phyloP scores from a whole-genome alignment of 2,113 vertebrate species.

The Nyctereutes procyonoides region DNA sequence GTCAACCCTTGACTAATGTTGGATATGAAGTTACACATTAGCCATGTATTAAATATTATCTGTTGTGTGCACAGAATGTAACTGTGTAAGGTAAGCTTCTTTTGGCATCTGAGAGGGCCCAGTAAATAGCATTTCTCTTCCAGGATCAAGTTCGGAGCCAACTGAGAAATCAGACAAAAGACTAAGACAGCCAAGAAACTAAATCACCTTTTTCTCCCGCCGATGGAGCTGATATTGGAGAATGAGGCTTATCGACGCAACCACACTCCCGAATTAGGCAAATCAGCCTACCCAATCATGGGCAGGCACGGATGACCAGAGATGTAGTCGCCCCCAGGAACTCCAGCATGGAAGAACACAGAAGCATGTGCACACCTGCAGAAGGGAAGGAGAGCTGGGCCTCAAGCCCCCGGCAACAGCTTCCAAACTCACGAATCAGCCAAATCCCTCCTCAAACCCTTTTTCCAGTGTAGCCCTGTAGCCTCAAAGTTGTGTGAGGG shows the following conservation, averaged over 20 bases:
- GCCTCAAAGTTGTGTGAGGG: background rate
- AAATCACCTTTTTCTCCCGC: background rate
- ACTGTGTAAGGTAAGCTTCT: background rate
- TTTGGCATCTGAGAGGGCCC: background rate
- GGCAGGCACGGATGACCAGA: background rate
- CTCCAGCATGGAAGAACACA: background rate
- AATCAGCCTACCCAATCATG: background rate
- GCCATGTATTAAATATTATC: background rate
- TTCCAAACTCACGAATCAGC: background rate
- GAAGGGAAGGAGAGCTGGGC: background rate
- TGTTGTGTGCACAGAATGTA: background rate
- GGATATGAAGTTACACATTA: constrained; percentile 43
- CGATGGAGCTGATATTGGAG: background rate
- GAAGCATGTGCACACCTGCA: fast-evolving
- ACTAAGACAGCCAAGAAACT: background rate
- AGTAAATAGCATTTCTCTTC: background rate
- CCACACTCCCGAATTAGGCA: background rate
- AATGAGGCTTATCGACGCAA: background rate
- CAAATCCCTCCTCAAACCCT: background rate
- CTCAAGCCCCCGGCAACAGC: background rate
- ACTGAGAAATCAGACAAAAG: constrained; percentile 9
- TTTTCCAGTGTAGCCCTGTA: background rate
- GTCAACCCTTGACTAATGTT: constrained; percentile 39
- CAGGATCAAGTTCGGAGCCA: background rate
- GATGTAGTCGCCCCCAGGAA: background rate